Evolutionary conservation across 2,113 vertebrate genomes (phyloP), one percentile per base, ranked within the genome.

Genomic region (Pavo muticus): DNA sequence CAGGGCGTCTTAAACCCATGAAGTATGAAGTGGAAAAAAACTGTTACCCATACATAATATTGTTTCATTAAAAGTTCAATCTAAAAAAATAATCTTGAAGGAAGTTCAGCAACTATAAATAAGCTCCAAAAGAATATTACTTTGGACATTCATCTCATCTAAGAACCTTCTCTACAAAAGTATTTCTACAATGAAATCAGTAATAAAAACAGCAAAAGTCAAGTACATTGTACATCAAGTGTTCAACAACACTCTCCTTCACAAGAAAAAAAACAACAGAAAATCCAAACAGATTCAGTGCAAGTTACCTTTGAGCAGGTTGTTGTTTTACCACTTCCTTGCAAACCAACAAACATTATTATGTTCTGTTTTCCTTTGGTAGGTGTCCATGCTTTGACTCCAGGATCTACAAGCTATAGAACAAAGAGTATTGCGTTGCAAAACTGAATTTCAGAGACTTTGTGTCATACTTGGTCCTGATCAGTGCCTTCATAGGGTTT

Each of bases 351-450:
- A 97, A 99, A 99, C 99, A 99, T 99, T 94, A 99, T 99, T 85
- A 99, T 99, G 35, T 99, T 99, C 95, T 99, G 99, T 97, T 99
- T 99, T 96, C 99, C 99, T 98, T 99, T 99, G 21, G 99, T 99
- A 19, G 99, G 99, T 65, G 99, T 99, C 99, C 99, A 99, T 24
- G 99, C 99, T 98, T 99, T 99, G 85, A 99, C 99, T 77, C 99
- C 99, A 52, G 99, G 99, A 96, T 99, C 99, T 90, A 99, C 99
- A 94, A 99, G 98, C 99, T 99, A 85, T 24, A 94, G 47, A 87
- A 69, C 42, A 94, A 93, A 96, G 50, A 35, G 60, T 71, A 90
- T 80, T 11, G 44, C 6, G 8, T 11, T 57, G 19, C 35, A 87
- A 48, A 68, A 65, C 5, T 18, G 56, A 80, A 76, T 37, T n/a